A percentile compares a stretch with the other conserved stretches of the same genome.
Evolutionary conservation across 2,888 invertebrate genomes (phyloP).

Genomic region (Limenitis camilla): DNA sequence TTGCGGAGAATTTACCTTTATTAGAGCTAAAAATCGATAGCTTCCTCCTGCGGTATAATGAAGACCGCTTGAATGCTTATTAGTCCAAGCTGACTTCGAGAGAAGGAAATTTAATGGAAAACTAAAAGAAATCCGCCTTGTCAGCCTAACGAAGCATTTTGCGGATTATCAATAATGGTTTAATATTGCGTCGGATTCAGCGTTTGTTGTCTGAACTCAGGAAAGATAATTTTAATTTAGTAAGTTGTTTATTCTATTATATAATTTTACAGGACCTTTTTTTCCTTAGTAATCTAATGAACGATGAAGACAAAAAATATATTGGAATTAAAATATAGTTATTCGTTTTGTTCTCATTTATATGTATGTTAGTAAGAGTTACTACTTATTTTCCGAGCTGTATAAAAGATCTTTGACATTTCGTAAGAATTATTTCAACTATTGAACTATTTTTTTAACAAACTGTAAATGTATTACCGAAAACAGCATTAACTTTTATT

Average conservation of each 20-base stretch:
- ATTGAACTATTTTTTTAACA: too few species aligned
- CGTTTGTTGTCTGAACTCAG: not conserved
- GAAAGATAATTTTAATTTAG: not conserved
- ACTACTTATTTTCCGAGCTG: too few species aligned
- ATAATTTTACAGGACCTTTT: not conserved
- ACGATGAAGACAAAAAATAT: too few species aligned
- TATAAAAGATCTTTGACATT: too few species aligned
- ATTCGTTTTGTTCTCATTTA: too few species aligned
- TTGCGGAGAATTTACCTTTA: slow-evolving; percentile 55
- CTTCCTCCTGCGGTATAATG: slow-evolving; percentile 50
- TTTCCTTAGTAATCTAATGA: too few species aligned
- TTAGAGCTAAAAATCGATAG: slow-evolving; percentile 60
- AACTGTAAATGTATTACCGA: not conserved
- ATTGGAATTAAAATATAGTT: too few species aligned
- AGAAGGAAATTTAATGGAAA: slow-evolving; percentile 44
- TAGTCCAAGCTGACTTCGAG: slow-evolving; percentile 45
- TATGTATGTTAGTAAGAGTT: too few species aligned
- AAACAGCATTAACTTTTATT: not conserved
- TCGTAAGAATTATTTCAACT: too few species aligned
- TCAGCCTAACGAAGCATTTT: slow-evolving; percentile 40
- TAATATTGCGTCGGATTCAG: slow-evolving; percentile 15
- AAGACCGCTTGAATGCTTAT: slow-evolving; percentile 58
- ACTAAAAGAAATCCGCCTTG: slow-evolving; percentile 41
- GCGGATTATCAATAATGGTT: slow-evolving; percentile 36
- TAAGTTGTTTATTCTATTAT: not conserved